Evolutionary conservation across 2,113 vertebrate genomes (phyloP).

Genomic region (Syngnathus floridae): DNA sequence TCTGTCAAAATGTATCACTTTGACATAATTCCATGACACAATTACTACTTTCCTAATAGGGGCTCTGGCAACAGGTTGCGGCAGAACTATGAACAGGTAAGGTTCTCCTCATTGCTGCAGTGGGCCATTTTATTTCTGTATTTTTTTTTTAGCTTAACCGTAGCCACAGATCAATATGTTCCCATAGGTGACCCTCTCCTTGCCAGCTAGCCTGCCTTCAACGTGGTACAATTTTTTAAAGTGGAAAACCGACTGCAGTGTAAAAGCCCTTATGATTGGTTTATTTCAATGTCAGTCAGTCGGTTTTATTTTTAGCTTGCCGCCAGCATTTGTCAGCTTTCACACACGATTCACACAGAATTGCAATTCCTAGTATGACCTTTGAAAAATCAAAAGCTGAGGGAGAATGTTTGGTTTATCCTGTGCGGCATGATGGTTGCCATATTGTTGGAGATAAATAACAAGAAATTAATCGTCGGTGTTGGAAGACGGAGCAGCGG

Average conservation of each 20-base stretch:
- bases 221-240: not conserved
- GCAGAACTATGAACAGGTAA: not conserved
- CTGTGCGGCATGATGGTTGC: not conserved
- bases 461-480: slow-evolving; percentile 55
- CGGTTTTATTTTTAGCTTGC: not conserved
- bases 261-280: not conserved
- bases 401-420: slow-evolving; percentile 1
- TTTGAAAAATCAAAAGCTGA: not conserved
- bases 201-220: not conserved
- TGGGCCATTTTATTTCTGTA: no score
- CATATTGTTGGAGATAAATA: slow-evolving; percentile 47
- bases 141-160: not conserved
- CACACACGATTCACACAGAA: not conserved
- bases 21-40: not conserved
- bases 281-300: not conserved
- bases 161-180: not conserved
- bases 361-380: not conserved
- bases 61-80: no score
- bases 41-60: not conserved
- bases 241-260: not conserved
- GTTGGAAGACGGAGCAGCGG: slow-evolving; percentile 47
- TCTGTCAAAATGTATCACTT: not conserved
- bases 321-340: not conserved
- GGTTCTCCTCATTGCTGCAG: no score
- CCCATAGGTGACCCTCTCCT: not conserved